A percentile compares a stretch with the other conserved stretches of the same genome.
Conservation (phyloP, 2,888 invertebrate genomes). For the Cerastis leucographa region DNA sequence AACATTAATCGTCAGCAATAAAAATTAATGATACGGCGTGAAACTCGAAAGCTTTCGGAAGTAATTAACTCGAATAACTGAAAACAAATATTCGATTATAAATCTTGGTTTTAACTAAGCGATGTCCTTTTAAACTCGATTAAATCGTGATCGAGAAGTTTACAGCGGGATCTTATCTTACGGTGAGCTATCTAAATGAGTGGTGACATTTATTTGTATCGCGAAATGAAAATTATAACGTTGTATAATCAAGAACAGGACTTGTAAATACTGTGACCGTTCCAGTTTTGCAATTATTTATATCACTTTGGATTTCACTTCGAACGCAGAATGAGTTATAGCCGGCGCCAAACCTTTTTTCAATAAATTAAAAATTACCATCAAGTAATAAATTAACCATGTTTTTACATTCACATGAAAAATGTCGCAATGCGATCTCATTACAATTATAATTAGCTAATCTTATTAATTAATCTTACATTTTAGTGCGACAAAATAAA, state of each 20-base stretch:
- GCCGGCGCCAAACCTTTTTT: slow-evolving; percentile 7
- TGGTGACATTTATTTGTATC: slow-evolving; percentile 58
- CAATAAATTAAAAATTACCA: slow-evolving; percentile 54
- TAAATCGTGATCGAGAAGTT: slow-evolving; percentile 58
- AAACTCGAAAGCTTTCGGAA: slow-evolving; percentile 56
- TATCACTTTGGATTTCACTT: slow-evolving; percentile 52
- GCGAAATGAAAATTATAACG: slow-evolving; percentile 44
- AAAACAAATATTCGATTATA: slow-evolving; percentile 63
- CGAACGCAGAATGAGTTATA: slow-evolving; percentile 10
- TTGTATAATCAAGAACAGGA: slow-evolving; percentile 30
- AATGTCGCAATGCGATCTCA: slow-evolving; percentile 45
- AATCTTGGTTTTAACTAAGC: slow-evolving; percentile 58
- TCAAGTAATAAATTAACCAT: slow-evolving; percentile 44
- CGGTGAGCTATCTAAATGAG: slow-evolving; percentile 55
- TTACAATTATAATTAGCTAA: slow-evolving; percentile 43
- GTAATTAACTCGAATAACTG: slow-evolving; percentile 51
- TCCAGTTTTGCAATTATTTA: slow-evolving; percentile 35
- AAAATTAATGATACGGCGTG: slow-evolving; percentile 43
- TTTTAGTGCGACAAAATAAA: slow-evolving; percentile 51
- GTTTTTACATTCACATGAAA: slow-evolving; percentile 17
- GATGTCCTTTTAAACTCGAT: slow-evolving; percentile 62
- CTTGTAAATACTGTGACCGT: slow-evolving; percentile 23
- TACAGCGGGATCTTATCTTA: slow-evolving; percentile 62
- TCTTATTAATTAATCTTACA: slow-evolving; percentile 47
- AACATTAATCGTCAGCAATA: slow-evolving; percentile 43